phyloP scores from a whole-genome alignment of 1,140 invertebrate genomes.

The Mycetomoellerius zeteki region DNA sequence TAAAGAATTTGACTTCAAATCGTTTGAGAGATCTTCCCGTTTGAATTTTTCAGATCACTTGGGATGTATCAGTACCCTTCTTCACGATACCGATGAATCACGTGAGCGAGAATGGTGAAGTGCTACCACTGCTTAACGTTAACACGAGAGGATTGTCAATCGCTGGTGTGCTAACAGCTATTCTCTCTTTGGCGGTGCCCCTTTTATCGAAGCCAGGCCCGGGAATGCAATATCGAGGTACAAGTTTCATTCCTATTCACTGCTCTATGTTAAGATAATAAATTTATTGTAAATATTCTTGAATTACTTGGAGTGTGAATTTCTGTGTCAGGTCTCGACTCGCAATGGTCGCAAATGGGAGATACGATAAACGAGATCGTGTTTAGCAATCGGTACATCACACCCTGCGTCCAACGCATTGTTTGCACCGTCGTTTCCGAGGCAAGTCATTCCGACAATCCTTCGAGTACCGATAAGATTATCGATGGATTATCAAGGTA shows the following conservation, averaged over 20 bases:
- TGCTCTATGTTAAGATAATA: background rate
- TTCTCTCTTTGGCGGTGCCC: conserved; percentile 75
- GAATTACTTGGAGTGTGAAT: background rate
- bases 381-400: conserved; percentile 78
- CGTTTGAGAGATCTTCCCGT: background rate
- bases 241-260: background rate
- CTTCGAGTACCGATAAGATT: conserved; percentile 82
- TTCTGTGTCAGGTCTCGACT: conserved; percentile 63
- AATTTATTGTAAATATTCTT: background rate
- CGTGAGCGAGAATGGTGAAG: conserved; percentile 43
- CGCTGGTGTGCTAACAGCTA: conserved; percentile 75
- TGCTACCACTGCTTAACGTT: conserved; percentile 74
- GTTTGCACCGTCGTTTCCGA: conserved; percentile 81
- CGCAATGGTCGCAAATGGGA: conserved; percentile 69
- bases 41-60: conserved; percentile 76
- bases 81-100: conserved; percentile 79
- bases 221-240: conserved; percentile 73
- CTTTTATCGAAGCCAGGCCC: conserved; percentile 72
- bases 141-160: conserved; percentile 78
- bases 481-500: conserved; percentile 85
- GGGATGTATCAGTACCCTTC: conserved; percentile 82
- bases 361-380: conserved; percentile 78
- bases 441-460: conserved; percentile 72
- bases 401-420: conserved; percentile 81
- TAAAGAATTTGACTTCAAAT: background rate